Evolutionary conservation across 2,888 invertebrate species (phyloP), one percentile per base, ranked within the genome.

Genomic region (Icerya purchasi): DNA sequence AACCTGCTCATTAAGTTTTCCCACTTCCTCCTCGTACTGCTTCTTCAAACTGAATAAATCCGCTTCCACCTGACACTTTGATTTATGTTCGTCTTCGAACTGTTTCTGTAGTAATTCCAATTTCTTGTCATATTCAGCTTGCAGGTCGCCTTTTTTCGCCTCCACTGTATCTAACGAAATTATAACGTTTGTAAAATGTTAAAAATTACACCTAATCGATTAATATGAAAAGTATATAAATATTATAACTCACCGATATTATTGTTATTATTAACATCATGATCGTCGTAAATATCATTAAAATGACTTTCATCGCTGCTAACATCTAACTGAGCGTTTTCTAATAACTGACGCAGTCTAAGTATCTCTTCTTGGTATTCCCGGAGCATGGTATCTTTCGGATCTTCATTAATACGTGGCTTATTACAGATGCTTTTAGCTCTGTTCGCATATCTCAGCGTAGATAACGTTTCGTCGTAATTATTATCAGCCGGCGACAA

Each of bases 361-460:
- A 82, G 75, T 57, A 92, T 85, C 72, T 92, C 90, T 65, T 85
- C 78, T 69, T 90, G 88, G 68, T 88, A 91, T 68, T 90, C 81
- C 10, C 86, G 72, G 10, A 92, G 72, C 68, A 89, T 77, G 0
- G 91, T 85, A 68, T 92, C 91, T 70, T 91, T 90, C 0, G 90
- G 90, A 70, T 92, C 90, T 71, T 91, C 87, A 70, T 90, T 90
- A 22, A 90, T 82, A 68, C 78, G 79, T 0, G 88, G 89, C 66
- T 83, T 81, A 70, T 90, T 90, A 68, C 84, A 81, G 63, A 90
- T 90, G 69, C 86, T 87, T 71, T 90, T 86, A 3, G 89, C 89
- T 61, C 87, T 74, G 66, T 86, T 86, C 0, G 89, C 89, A 70
- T 89, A 90, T 54, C 87, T 74, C 20, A 89, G 71, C 0, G 89